Evolutionary conservation across 2,113 vertebrate species (phyloP).

Genomic region (Sinosuthora webbiana): DNA sequence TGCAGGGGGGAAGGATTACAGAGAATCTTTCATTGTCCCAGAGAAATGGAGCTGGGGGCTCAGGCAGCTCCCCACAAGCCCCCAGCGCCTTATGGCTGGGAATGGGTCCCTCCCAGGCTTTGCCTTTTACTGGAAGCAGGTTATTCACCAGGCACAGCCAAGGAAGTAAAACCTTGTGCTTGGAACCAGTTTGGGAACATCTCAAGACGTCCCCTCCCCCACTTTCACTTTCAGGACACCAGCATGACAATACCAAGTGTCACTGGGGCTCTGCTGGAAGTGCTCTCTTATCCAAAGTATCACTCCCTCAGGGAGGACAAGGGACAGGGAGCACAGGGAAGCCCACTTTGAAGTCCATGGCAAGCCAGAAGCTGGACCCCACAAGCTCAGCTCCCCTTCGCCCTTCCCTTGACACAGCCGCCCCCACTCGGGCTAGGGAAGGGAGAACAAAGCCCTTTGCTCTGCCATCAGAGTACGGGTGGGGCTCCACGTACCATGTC

Average conservation of each 20-base stretch:
- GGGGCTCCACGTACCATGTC: background rate
- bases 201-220: accelerated
- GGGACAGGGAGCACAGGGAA: background rate
- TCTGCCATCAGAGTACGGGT: accelerated
- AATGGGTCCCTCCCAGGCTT: too few species aligned
- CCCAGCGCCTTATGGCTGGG: background rate
- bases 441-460: background rate
- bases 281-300: accelerated
- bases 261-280: background rate
- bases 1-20: background rate
- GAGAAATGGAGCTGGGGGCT: accelerated
- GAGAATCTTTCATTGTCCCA: background rate
- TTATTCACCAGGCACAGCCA: background rate
- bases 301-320: accelerated
- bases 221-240: background rate
- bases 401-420: accelerated
- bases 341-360: accelerated
- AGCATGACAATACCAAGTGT: accelerated
- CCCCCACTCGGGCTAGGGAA: accelerated
- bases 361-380: background rate
- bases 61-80: background rate
- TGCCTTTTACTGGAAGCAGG: background rate
- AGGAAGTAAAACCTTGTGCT: background rate
- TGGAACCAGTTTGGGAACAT: background rate
- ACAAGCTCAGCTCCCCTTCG: accelerated